Conservation (phyloP, 2,113 vertebrate genomes). For the Canis aureus region DNA sequence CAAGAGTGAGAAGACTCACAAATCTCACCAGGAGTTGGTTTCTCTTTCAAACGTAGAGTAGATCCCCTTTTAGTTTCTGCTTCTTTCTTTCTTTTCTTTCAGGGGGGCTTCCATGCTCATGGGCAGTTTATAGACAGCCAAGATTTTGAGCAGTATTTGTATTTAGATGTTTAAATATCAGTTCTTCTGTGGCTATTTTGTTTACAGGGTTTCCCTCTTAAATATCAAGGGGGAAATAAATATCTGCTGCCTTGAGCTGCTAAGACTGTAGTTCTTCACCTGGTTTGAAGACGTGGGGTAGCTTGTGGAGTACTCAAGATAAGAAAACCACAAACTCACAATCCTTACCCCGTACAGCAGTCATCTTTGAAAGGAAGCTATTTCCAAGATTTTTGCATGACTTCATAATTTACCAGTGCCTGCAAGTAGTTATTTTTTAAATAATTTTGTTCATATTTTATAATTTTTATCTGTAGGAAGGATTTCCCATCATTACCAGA, state of each 20-base stretch:
- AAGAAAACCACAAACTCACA: background rate
- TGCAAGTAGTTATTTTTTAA: background rate
- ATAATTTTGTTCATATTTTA: background rate
- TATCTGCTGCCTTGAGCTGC: background rate
- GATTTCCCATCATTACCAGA: background rate
- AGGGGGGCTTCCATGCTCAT: background rate
- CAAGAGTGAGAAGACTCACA: background rate
- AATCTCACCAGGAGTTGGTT: background rate
- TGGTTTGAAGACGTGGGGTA: background rate
- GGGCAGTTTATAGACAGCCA: background rate
- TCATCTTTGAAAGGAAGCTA: background rate
- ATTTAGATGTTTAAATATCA: background rate
- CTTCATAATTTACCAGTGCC: background rate
- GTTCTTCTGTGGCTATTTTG: background rate
- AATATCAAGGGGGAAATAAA: background rate
- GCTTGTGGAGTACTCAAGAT: background rate
- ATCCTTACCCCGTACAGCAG: background rate
- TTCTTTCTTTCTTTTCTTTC: no score
- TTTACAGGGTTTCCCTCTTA: background rate
- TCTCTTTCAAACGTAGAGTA: background rate
- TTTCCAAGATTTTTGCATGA: background rate
- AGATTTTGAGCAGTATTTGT: background rate
- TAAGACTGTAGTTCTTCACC: background rate
- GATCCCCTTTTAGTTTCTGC: background rate
- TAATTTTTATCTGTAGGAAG: background rate